Conservation (phyloP, 2,113 vertebrate species). For the Pollimyrus isidori region DNA sequence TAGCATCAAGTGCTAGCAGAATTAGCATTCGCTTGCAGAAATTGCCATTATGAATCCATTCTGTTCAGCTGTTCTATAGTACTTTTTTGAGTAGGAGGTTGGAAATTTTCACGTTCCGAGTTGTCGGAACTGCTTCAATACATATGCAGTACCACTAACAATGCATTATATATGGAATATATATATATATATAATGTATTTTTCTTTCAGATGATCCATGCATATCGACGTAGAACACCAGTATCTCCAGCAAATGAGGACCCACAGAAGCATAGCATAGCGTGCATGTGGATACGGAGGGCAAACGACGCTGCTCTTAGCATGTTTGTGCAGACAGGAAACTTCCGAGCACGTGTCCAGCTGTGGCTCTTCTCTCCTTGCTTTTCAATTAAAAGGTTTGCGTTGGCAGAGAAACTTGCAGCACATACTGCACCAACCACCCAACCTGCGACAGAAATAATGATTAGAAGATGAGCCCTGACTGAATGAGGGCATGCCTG, state of each 20-base stretch:
- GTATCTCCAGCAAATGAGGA: neutral
- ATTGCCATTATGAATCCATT: neutral
- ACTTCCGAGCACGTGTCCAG: neutral
- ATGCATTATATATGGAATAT: neutral
- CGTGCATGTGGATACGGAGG: neutral
- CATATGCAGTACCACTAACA: neutral
- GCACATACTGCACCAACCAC: neutral
- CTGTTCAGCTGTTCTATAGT: neutral
- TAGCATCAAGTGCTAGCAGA: neutral
- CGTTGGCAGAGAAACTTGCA: neutral
- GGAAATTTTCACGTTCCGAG: neutral
- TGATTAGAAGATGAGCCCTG: slow-evolving; percentile 4
- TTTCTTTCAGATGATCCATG: neutral
- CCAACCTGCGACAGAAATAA: neutral
- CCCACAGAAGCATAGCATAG: neutral
- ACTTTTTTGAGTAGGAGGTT: neutral
- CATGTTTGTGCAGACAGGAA: neutral
- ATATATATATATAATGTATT: neutral
- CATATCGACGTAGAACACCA: neutral
- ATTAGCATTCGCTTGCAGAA: neutral
- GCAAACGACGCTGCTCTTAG: neutral
- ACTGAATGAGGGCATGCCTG: slow-evolving; percentile 6
- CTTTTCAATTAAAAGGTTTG: neutral
- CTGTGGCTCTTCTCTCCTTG: neutral
- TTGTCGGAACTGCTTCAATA: neutral